Evolutionary conservation across 30 jellyfish, hydroid and myxozoan species (phyloP).

Genomic region (Phacellophora camtschatica): DNA sequence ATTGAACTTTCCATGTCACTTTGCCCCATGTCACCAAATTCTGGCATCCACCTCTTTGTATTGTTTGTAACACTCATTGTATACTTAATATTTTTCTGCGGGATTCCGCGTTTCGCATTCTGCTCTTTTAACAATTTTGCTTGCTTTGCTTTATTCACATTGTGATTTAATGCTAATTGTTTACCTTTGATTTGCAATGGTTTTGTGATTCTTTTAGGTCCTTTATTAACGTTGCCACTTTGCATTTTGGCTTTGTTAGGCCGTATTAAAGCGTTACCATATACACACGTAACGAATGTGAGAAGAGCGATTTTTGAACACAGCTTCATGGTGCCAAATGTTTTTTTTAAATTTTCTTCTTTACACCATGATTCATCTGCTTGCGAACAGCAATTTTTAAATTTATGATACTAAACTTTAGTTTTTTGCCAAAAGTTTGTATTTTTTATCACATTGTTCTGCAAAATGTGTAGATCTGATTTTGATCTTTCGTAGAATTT

Average conservation of each 20-base stretch:
- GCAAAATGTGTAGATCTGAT: not conserved
- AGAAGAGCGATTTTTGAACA: not conserved
- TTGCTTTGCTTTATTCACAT: not conserved
- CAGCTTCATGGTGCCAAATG: not conserved
- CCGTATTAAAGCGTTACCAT: not conserved
- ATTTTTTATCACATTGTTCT: not conserved
- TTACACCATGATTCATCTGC: too few species aligned
- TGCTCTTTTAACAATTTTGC: not conserved
- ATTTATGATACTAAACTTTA: too few species aligned
- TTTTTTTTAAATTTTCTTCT: too few species aligned
- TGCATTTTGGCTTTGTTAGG: not conserved
- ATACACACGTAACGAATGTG: not conserved
- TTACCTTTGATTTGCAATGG: conserved; percentile 27
- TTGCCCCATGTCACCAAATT: conserved; percentile 44
- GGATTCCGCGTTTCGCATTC: conserved; percentile 51
- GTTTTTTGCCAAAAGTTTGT: not conserved
- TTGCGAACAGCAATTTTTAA: not conserved
- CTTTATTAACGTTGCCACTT: not conserved
- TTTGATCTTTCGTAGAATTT: conserved; percentile 25
- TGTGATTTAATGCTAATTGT: not conserved
- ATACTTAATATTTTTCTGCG: conserved; percentile 42
- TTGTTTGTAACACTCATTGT: conserved; percentile 31
- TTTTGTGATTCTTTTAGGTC: conserved; percentile 8
- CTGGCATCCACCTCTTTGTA: conserved; percentile 86
- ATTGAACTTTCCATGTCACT: conserved; percentile 70